Evolutionary conservation across 1,140 invertebrate species (phyloP).

Genomic region (Mactra quadrangularis): DNA sequence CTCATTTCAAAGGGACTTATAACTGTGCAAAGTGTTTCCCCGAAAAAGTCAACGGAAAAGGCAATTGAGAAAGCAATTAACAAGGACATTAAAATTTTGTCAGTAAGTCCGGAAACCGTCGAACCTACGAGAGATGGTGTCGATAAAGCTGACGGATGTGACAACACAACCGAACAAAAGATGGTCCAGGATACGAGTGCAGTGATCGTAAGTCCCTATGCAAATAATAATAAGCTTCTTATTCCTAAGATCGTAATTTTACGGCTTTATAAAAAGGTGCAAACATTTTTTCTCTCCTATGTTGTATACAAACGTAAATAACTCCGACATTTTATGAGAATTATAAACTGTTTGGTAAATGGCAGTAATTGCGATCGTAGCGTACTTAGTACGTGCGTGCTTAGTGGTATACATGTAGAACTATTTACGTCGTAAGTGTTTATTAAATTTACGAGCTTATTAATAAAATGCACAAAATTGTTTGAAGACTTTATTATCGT

Average conservation of each 20-base stretch:
- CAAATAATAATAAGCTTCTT: constrained; percentile 1
- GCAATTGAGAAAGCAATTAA: background rate
- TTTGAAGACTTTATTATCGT: too few relatives aligned
- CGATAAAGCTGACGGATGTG: background rate
- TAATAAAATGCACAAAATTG: too few relatives aligned
- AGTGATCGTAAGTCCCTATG: background rate
- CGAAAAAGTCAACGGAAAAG: constrained; percentile 19
- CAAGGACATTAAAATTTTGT: background rate
- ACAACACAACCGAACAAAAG: constrained; percentile 8
- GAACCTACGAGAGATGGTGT: background rate
- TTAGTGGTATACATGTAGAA: too few relatives aligned
- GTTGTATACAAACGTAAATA: too few relatives aligned
- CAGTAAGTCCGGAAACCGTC: background rate
- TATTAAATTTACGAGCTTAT: too few relatives aligned
- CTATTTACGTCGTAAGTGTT: too few relatives aligned
- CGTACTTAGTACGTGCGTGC: too few relatives aligned
- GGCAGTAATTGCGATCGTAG: too few relatives aligned
- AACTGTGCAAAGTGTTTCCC: constrained; percentile 76
- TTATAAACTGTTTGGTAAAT: too few relatives aligned
- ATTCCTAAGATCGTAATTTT: background rate
- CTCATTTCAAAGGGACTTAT: constrained; percentile 84
- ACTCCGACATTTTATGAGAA: too few relatives aligned
- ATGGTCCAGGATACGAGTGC: background rate
- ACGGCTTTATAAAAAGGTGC: too few relatives aligned
- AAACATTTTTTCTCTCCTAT: too few relatives aligned